Conservation (phyloP, 2,888 invertebrate genomes). For the Mimachlamys varia region DNA sequence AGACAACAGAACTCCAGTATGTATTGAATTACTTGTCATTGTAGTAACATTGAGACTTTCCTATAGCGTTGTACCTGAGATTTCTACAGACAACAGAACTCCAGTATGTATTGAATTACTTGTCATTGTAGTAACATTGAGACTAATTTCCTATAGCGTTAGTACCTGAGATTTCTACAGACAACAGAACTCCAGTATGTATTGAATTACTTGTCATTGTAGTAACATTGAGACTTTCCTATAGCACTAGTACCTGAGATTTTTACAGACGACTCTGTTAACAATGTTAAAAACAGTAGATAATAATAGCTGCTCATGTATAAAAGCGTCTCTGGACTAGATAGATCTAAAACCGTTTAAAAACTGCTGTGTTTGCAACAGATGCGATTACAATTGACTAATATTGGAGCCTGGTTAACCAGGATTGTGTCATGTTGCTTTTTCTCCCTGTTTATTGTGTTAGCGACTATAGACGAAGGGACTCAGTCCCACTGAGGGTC, state of each 20-base stretch:
- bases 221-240: no score
- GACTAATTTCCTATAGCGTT: no score
- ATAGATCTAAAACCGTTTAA: background rate
- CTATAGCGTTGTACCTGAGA: no score
- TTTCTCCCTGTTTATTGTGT: background rate
- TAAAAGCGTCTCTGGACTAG: background rate
- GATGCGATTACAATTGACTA: slow-evolving; percentile 18
- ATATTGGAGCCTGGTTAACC: slow-evolving; percentile 4
- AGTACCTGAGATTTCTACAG: background rate
- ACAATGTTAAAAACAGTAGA: background rate
- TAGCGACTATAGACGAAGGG: background rate
- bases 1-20: background rate
- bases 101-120: background rate
- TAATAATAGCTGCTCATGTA: background rate
- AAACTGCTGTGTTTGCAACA: background rate
- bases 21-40: no score
- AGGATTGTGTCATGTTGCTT: background rate
- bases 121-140: background rate
- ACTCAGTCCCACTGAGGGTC: background rate
- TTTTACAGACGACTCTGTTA: background rate
- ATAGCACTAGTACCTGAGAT: background rate
- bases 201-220: no score
- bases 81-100: no score
- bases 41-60: no score
- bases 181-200: background rate